These are phyloP conservation scores for cat (Felis catus) DNA, from an alignment of 2,113 vertebrate genomes.

Conservation along the genomic window DNA sequence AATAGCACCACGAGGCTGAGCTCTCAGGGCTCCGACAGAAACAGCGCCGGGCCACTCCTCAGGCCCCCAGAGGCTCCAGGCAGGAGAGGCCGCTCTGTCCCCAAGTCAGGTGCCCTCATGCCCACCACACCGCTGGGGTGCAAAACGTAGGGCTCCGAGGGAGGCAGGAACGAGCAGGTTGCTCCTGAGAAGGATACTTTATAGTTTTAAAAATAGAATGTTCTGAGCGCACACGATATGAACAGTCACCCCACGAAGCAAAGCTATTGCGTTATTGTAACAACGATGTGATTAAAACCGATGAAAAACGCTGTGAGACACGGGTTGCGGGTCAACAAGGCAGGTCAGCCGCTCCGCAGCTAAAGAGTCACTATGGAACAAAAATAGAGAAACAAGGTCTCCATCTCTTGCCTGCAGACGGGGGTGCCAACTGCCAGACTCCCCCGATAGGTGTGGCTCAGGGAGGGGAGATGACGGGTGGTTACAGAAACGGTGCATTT, in stretches of 20 bases:
- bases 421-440: background rate
- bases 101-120: rapidly evolving
- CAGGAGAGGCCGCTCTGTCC: background rate
- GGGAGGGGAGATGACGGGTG: background rate
- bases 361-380: background rate
- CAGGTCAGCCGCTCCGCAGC: background rate
- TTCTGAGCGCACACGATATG: background rate
- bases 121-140: rapidly evolving
- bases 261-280: background rate
- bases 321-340: rapidly evolving
- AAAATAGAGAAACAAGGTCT: background rate
- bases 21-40: background rate
- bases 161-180: background rate
- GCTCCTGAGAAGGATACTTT: background rate
- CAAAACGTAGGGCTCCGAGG: background rate
- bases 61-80: background rate
- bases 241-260: background rate
- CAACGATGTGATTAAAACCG: background rate
- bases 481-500: background rate
- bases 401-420: background rate
- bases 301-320: background rate
- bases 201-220: conserved; percentile 29
- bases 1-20: conserved; percentile 50
- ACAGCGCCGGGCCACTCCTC: background rate
- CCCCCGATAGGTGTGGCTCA: background rate